Evolutionary conservation across 2,888 invertebrate species (phyloP), one percentile per base, ranked within the genome.

Genomic region (Synanthedon vespiformis): DNA sequence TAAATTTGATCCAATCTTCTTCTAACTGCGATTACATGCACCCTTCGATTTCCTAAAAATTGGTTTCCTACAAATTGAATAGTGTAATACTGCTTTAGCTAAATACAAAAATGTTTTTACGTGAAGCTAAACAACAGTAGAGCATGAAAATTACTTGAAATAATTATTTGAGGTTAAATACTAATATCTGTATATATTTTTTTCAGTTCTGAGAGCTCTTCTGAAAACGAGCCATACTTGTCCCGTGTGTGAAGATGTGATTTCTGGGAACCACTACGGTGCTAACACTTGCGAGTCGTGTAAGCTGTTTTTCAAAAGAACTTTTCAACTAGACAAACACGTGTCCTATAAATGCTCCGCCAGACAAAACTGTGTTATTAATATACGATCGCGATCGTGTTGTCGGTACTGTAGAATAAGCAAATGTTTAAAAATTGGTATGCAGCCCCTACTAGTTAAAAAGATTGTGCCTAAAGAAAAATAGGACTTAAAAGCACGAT

Each of bases 291-390:
- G 80, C 52, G 74, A 77, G 52, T 77, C 78, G 0, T 80, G 80
- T 58, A 77, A 75, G 52, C 59, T 69, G 0, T 80, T 80, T 67
- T 80, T 80, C 61, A 75, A 75, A 54, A 60, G 80, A 6, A 70
- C 77, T 0, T 49, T 75, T 0, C 68, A 72, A 40, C 53, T 64
- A 18, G 57, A 66, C 2, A 74, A 70, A 27, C 60, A 66, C 1
- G n/a, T 55, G 0, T 55, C 57, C 0, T 81, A 79, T 52, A n/a
- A 2, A 0, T 81, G 81, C 51, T 57, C 50, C 0, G 40, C 40
- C 0, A 12, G 2, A 13, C 4, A 18, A 13, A 48, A 14, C 6
- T 80, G 82, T 47, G 12, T 27, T 0, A 61, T 82, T 2, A 66
- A 61, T 27, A 49, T 72, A 0, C 40, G 53, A 0, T 67, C 65